Percentiles rank a stretch among this genome's conserved stretches.
Conservation (phyloP, 2,797 vertebrate genomes). For the Acridotheres tristis region DNA sequence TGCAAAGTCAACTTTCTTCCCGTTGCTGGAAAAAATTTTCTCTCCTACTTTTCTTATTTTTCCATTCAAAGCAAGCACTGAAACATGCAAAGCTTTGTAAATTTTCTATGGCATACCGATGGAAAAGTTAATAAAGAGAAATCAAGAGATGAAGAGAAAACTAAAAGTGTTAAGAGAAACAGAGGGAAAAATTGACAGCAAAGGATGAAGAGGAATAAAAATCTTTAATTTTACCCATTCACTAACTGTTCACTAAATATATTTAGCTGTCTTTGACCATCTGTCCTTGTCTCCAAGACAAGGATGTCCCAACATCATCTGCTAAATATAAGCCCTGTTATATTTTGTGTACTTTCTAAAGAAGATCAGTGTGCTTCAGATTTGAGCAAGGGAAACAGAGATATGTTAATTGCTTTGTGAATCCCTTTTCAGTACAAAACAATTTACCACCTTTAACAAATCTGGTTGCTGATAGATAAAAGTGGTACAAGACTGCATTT, state of each 20-base stretch:
- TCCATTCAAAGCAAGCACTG: conserved; percentile 70
- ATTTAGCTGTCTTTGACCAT: neutral
- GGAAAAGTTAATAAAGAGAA: neutral
- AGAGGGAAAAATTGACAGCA: neutral
- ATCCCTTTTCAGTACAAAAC: neutral
- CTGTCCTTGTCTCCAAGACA: neutral
- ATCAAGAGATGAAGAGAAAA: neutral
- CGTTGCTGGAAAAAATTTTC: conserved; percentile 75
- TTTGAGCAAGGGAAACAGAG: neutral
- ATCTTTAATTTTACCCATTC: neutral
- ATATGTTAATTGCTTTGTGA: neutral
- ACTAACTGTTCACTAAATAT: neutral
- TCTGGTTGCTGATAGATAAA: neutral
- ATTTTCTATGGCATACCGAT: neutral
- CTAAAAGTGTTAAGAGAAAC: neutral
- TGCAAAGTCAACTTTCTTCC: conserved; percentile 59
- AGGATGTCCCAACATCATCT: neutral
- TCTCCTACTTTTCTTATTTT: conserved; percentile 48
- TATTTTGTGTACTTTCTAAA: neutral
- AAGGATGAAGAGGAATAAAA: neutral
- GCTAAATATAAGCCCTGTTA: neutral
- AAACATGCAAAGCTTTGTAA: neutral
- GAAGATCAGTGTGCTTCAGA: neutral
- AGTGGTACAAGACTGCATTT: neutral
- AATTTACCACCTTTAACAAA: neutral